phyloP scores from a whole-genome alignment of 2,797 vertebrate species.

The Trachops cirrhosus region DNA sequence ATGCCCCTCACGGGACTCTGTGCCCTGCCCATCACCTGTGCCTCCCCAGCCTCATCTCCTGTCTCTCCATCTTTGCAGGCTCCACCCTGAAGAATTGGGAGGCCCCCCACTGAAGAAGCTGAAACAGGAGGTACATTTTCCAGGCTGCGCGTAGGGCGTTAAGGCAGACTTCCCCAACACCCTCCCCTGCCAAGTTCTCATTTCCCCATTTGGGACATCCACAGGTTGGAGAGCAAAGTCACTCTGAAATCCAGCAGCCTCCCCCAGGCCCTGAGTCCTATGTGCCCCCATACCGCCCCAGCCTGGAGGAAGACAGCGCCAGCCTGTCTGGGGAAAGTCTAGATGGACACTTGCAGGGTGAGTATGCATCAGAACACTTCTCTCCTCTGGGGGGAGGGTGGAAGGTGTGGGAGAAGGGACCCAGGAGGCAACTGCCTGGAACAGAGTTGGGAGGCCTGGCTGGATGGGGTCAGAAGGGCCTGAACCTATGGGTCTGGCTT shows the following conservation, averaged over 20 bases:
- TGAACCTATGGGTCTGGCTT: slow-evolving; percentile 42
- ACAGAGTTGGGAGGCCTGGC: slow-evolving; percentile 49
- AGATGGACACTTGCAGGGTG: slow-evolving; percentile 92
- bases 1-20: neutral
- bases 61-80: slow-evolving; percentile 77
- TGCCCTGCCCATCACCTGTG: neutral
- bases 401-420: neutral
- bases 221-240: slow-evolving; percentile 77
- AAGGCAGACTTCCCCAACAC: neutral
- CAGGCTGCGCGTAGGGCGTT: neutral
- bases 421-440: slow-evolving; percentile 33
- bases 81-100: slow-evolving; percentile 86
- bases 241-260: slow-evolving; percentile 73
- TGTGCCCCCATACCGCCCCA: slow-evolving; percentile 81
- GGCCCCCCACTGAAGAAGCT: slow-evolving; percentile 87
- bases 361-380: slow-evolving; percentile 9
- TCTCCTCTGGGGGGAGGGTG: neutral
- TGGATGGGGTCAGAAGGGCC: slow-evolving; percentile 10
- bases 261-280: slow-evolving; percentile 82
- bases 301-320: slow-evolving; percentile 89
- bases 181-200: neutral
- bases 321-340: slow-evolving; percentile 92
- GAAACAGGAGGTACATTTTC: slow-evolving; percentile 90
- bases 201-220: slow-evolving; percentile 61
- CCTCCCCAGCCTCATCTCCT: neutral